Base-by-base conservation (phyloP, 1,140 invertebrate genomes). In the Agrilus planipennis region DNA sequence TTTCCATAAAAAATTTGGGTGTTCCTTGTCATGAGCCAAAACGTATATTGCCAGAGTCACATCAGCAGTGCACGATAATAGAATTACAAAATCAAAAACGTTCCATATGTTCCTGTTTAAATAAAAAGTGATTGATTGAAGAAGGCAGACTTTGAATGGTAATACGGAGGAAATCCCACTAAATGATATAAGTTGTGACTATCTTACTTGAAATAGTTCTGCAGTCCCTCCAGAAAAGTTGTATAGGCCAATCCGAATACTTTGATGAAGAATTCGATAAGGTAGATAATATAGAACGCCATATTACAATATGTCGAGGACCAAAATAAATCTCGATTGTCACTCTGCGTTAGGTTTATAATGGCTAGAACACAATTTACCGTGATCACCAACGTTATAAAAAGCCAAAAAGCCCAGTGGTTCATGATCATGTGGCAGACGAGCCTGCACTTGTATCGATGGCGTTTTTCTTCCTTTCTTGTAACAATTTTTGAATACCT, bases 41-140 rank as follows among this genome's bases (percentile, higher is more conserved):
- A 11, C 31, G 17, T 12, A 21, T 17, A 29, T 10, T 28, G 7
- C 38, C 21, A 39, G 2, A 6, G 30, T n/a, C 7, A 35, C 10
- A 17, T 41, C 39, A 2, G 22, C n/a, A 1, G 40, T 2, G 2
- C 18, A 12, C n/a, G 30, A 22, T 10, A 35, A 31, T 15, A 51
- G 23, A 10, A 49, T 10, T 11, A 43, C 3, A 37, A 52, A 46
- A 34, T 49, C 47, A 7, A 49, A 21, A 6, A 46, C 32, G 34
- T 52, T 48, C 34, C 47, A 44, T n/a, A n/a, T n/a, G n/a, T n/a
- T n/a, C n/a, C n/a, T n/a, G n/a, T n/a, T n/a, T n/a, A n/a, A n/a
- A n/a, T n/a, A n/a, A n/a, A n/a, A n/a, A n/a, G n/a, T n/a, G n/a
- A n/a, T n/a, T n/a, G n/a, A n/a, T n/a, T n/a, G n/a, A n/a, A n/a